Conservation (phyloP, 2,888 invertebrate species). For the Chloroclysta siterata region DNA sequence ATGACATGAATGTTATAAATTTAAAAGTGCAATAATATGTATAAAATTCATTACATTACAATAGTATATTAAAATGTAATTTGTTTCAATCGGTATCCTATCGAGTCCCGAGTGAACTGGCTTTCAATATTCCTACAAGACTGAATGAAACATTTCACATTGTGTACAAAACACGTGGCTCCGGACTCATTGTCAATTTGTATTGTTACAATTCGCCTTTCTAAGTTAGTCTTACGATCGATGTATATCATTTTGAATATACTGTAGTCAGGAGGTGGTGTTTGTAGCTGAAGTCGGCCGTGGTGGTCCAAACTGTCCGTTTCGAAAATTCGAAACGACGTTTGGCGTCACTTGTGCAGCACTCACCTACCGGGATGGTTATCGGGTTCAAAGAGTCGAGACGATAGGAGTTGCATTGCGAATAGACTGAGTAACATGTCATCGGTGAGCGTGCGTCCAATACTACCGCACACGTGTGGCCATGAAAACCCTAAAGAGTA, state of each 20-base stretch:
- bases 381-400: constrained; percentile 40
- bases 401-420: constrained; percentile 55
- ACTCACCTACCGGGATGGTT: constrained; percentile 38
- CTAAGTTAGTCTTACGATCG: constrained; percentile 48
- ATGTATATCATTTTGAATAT: constrained; percentile 53
- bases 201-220: constrained; percentile 54
- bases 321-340: too few species aligned
- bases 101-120: constrained; percentile 67
- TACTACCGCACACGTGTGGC: constrained; percentile 40
- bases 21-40: constrained; percentile 81
- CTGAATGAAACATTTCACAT: constrained; percentile 78
- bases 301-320: not conserved
- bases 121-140: constrained; percentile 72
- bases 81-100: constrained; percentile 70
- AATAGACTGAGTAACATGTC: constrained; percentile 65
- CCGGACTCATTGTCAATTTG: constrained; percentile 76
- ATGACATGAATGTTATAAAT: constrained; percentile 63
- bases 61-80: constrained; percentile 65
- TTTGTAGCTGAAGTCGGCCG: constrained; percentile 28
- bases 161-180: constrained; percentile 63
- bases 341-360: constrained; percentile 39
- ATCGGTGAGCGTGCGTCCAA: constrained; percentile 47
- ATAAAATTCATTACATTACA: constrained; percentile 65
- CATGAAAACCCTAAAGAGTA: constrained; percentile 29
- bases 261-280: constrained; percentile 38